These are phyloP conservation scores for Montifringilla adamsi DNA, from an alignment of 2,113 vertebrate genomes.

Conservation along the genomic window DNA sequence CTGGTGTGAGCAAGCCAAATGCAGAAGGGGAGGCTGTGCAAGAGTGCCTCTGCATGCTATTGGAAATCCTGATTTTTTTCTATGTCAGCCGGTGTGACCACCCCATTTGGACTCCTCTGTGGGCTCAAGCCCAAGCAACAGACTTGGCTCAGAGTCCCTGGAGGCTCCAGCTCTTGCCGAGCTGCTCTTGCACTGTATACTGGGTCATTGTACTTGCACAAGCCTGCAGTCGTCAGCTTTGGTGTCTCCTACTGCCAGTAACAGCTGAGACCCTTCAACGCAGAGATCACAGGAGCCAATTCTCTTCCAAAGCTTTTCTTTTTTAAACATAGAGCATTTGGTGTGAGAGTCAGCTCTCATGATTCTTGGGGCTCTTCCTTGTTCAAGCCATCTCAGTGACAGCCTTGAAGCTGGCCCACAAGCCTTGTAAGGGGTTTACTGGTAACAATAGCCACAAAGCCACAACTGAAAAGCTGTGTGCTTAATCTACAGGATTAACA, in stretches of 20 bases:
- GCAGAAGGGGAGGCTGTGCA: background rate
- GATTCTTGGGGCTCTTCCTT: background rate
- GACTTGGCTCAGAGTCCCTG: background rate
- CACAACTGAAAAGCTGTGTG: background rate
- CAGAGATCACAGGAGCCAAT: background rate
- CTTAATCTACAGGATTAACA: constrained; percentile 44
- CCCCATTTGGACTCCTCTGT: background rate
- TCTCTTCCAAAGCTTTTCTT: background rate
- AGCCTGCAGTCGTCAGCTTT: background rate
- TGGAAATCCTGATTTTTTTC: background rate
- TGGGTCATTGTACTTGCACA: background rate
- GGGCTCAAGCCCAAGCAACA: background rate
- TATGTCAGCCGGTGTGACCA: accelerated
- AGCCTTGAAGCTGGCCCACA: constrained; percentile 3
- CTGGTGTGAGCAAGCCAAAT: background rate
- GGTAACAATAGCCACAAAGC: constrained; percentile 48
- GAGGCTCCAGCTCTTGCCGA: background rate
- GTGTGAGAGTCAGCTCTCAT: background rate
- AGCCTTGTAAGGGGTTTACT: background rate
- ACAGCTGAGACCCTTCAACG: background rate
- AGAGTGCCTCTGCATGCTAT: background rate
- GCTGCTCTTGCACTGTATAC: background rate
- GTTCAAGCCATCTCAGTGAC: background rate
- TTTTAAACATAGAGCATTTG: background rate
- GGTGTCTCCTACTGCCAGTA: background rate